Evolutionary conservation across 1,140 invertebrate genomes (phyloP), one percentile per base, ranked within the genome.

Genomic region (Eumeta japonica): DNA sequence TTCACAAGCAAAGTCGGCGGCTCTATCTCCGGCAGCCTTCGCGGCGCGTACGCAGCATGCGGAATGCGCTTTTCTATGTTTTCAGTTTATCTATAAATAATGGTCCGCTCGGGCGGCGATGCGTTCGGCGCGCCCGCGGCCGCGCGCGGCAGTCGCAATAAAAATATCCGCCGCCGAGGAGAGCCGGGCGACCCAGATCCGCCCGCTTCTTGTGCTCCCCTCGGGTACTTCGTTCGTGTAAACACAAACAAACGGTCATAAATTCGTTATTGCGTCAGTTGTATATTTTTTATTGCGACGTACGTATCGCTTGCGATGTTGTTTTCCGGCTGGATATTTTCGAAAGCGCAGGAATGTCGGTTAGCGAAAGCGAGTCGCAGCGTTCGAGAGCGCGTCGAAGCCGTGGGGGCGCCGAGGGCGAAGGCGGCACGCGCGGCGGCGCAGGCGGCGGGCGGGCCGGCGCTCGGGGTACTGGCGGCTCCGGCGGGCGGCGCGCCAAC

Each of bases 181-280:
- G 55, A 59, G 63, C 65, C 68, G 68, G 68, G 65, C 64, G 68
- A 73, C 68, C 68, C 66, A 73, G 55, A 66, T 72, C 58, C 49
- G 52, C 57, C n/a, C 38, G 47, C 55, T 52, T 39, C 41, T 35
- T 46, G 52, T 46, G 45, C 45, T 42, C 36, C 43, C 47, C 39
- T 48, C 48, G 37, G 46, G 45, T 39, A 48, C 39, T 53, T 47
- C 43, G 37, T 39, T 40, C 48, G 49, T 44, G 48, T 41, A 55
- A 52, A 57, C 40, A 43, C 37, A 30, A 32, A 39, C 28, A 31
- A n/a, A n/a, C n/a, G n/a, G n/a, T n/a, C n/a, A n/a, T n/a, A n/a
- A n/a, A n/a, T n/a, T n/a, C n/a, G n/a, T n/a, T n/a, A n/a, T n/a
- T n/a, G n/a, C n/a, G n/a, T n/a, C n/a, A n/a, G n/a, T n/a, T n/a